Evolutionary conservation across 2,888 invertebrate species (phyloP).

Genomic region (Crematogaster levior): DNA sequence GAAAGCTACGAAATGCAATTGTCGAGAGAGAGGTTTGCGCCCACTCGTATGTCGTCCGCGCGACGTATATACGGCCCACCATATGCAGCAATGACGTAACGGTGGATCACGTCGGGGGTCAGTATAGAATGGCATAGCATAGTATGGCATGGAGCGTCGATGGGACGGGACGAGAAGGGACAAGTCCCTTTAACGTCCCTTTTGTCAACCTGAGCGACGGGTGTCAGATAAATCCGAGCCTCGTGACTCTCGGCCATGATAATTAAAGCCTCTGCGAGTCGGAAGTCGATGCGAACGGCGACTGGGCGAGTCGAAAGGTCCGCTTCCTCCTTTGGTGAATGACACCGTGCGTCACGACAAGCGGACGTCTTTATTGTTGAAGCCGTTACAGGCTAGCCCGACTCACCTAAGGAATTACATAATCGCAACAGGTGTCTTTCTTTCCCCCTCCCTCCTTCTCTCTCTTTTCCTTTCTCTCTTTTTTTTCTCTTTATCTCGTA

Average conservation of each 20-base stretch:
- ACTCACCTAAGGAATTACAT: constrained; percentile 71
- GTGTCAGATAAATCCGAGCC: constrained; percentile 59
- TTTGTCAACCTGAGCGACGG: constrained; percentile 27
- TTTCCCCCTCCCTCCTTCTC: neutral
- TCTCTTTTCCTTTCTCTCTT: neutral
- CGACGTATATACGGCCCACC: constrained; percentile 10
- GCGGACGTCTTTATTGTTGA: constrained; percentile 72
- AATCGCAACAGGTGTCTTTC: constrained; percentile 75
- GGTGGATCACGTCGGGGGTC: constrained; percentile 23
- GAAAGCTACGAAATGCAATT: neutral
- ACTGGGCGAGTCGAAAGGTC: constrained; percentile 59
- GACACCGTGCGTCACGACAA: constrained; percentile 66
- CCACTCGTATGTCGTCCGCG: constrained; percentile 17
- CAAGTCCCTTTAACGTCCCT: constrained; percentile 46
- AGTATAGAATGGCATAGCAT: neutral
- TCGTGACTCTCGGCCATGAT: constrained; percentile 26
- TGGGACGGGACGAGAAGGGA: neutral
- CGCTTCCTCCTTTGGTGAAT: constrained; percentile 56
- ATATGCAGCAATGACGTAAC: constrained; percentile 41
- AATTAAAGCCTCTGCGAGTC: constrained; percentile 29
- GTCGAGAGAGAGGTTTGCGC: neutral
- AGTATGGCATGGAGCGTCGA: neutral
- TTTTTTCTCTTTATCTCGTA: neutral
- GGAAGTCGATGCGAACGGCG: constrained; percentile 48
- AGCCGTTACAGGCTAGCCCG: constrained; percentile 57